These are phyloP conservation scores for Podarcis raffonei DNA, from an alignment of 2,113 vertebrate genomes.

Conservation along the genomic window DNA sequence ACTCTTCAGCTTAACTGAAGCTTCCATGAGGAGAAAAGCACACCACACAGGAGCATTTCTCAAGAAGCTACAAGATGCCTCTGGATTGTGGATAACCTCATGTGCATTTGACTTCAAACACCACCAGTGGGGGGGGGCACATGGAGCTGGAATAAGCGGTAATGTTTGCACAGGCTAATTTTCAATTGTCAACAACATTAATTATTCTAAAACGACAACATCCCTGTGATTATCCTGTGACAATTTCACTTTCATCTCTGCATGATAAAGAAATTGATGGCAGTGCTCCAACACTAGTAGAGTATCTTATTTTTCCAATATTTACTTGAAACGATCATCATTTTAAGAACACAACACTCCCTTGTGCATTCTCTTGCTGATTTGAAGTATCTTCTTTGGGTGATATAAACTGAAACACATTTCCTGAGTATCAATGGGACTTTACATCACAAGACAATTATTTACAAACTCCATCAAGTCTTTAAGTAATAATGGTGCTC, in stretches of 20 bases:
- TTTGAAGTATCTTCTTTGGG: not conserved
- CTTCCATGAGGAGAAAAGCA: too few relatives aligned
- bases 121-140: too few relatives aligned
- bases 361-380: not conserved
- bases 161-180: not conserved
- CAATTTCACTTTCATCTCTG: not conserved
- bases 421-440: not conserved
- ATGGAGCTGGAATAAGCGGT: too few relatives aligned
- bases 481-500: not conserved
- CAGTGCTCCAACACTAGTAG: not conserved
- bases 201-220: not conserved
- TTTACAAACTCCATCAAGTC: slow-evolving; percentile 20
- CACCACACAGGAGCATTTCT: too few relatives aligned
- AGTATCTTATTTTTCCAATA: not conserved
- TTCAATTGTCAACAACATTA: not conserved
- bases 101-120: too few relatives aligned
- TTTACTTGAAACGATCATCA: not conserved
- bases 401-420: not conserved
- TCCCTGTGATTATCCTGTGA: rapidly evolving
- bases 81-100: too few relatives aligned
- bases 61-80: too few relatives aligned
- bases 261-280: rapidly evolving
- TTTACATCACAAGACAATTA: not conserved
- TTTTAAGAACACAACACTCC: not conserved
- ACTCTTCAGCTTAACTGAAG: too few relatives aligned